phyloP scores from a whole-genome alignment of 2,888 invertebrate genomes.

The Acleris emargana region DNA sequence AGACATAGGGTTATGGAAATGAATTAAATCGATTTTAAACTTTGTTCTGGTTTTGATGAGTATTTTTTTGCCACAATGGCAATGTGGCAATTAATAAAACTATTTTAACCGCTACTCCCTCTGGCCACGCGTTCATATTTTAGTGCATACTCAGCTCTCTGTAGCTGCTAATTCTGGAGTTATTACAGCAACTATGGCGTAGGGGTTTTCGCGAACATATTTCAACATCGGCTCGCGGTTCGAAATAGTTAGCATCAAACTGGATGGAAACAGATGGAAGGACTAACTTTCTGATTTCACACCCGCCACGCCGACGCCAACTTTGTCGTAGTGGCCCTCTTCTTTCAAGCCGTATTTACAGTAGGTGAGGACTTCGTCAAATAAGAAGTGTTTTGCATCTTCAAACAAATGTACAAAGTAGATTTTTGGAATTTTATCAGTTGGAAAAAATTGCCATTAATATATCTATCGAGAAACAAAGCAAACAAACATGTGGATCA shows the following conservation, averaged over 20 bases:
- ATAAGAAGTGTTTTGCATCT: constrained; percentile 20
- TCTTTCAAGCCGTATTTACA: constrained; percentile 39
- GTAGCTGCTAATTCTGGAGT: constrained; percentile 28
- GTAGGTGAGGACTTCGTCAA: constrained; percentile 10
- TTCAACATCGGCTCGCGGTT: constrained; percentile 41
- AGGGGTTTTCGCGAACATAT: constrained; percentile 36
- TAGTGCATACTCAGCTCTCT: not conserved
- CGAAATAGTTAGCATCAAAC: constrained; percentile 55
- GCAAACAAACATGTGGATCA: no score
- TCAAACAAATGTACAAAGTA: not conserved
- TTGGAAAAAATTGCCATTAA: no score
- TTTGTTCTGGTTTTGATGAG: not conserved
- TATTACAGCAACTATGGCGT: constrained; percentile 28
- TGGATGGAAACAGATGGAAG: constrained; percentile 51
- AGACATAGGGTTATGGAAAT: no score
- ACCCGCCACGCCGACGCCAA: constrained; percentile 47
- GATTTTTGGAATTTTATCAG: no score
- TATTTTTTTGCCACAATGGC: not conserved
- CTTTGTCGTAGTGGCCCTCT: constrained; percentile 44
- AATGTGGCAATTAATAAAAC: constrained; percentile 16
- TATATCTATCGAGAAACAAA: no score
- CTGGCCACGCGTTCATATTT: constrained; percentile 16
- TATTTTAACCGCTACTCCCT: not conserved
- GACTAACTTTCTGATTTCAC: constrained; percentile 53
- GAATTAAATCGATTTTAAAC: not conserved